Evolutionary conservation across 2,113 vertebrate species (phyloP).

Genomic region (Murina feae): DNA sequence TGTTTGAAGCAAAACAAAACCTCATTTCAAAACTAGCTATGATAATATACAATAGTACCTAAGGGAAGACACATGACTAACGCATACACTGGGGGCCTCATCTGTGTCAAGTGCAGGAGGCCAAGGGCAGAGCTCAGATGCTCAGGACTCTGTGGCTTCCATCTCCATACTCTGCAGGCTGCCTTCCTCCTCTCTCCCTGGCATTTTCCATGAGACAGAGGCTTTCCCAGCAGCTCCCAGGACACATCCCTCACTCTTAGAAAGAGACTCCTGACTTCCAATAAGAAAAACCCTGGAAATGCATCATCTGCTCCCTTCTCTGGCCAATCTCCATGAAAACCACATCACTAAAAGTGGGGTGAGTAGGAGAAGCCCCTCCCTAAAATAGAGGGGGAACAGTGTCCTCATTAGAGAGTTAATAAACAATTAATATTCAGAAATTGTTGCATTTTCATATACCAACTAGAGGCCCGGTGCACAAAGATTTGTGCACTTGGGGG

Average conservation of each 20-base stretch:
- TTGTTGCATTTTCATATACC: background rate
- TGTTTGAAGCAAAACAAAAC: background rate
- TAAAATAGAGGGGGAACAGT: rapidly evolving
- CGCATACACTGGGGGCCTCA: background rate
- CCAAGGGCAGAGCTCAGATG: background rate
- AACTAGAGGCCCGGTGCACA: too few species aligned
- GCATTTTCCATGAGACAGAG: background rate
- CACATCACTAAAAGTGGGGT: background rate
- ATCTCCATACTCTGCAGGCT: background rate
- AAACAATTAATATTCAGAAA: background rate
- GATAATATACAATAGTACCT: background rate
- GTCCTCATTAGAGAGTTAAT: background rate
- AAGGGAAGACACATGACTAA: background rate
- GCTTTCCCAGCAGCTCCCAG: background rate
- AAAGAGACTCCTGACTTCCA: background rate
- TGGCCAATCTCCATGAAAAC: background rate
- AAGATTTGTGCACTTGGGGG: too few species aligned
- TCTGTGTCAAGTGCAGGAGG: background rate
- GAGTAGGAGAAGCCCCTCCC: too few species aligned
- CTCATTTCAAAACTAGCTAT: background rate
- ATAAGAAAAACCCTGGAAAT: background rate
- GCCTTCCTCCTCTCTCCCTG: background rate
- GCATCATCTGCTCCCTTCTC: background rate
- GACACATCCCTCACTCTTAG: background rate
- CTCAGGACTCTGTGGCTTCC: rapidly evolving